Base-by-base conservation (phyloP, 2,888 invertebrate genomes). In the Phyllotreta cruciferae region DNA sequence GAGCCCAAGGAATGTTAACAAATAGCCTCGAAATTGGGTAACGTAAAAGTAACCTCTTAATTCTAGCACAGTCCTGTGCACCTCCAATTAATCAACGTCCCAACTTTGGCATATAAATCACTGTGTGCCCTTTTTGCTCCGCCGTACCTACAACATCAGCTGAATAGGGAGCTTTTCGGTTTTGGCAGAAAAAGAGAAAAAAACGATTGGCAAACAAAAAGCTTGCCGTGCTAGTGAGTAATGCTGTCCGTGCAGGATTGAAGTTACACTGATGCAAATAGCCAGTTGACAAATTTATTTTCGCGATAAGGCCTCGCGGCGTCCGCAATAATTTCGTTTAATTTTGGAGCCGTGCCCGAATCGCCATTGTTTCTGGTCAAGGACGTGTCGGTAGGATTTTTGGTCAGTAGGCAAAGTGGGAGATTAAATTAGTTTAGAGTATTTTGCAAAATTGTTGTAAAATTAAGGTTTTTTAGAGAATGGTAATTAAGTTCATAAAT, bases 91-190 rank as follows among this genome's bases (percentile, higher is more conserved):
- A 54, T 54, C 53, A 41, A 41, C n/a, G 53, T 39, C 52, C 34
- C 52, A 52, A 52, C 53, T 54, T 54, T 41, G 39, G 39, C 10
- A 54, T 54, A 54, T 54, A 54, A 54, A 54, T 54, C 53, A 54
- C 14, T 4, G 10, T 36, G 39, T 11, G 13, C 8, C 9, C 35
- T 38, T 53, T 53, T 53, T 53, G 53, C 24, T 53, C 14, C 13
- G 39, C 24, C 24, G 24, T 24, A 36, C 14, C 6, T 10, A 13
- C 3, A 37, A 38, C 10, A 41, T 3, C n/a, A 10, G 41, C 41
- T 41, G 41, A 41, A 41, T 41, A 10, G 10, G 10, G 10, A 41
- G 41, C 2, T 41, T 41, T 41, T 41, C 10, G 9, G 41, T 41
- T 41, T 41, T 41, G 9, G 9, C n/a, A 5, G 10, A 41, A 9